Evolutionary conservation across 1,140 invertebrate genomes (phyloP), one percentile per base, ranked within the genome.

Genomic region (Sycophaga agraensis): DNA sequence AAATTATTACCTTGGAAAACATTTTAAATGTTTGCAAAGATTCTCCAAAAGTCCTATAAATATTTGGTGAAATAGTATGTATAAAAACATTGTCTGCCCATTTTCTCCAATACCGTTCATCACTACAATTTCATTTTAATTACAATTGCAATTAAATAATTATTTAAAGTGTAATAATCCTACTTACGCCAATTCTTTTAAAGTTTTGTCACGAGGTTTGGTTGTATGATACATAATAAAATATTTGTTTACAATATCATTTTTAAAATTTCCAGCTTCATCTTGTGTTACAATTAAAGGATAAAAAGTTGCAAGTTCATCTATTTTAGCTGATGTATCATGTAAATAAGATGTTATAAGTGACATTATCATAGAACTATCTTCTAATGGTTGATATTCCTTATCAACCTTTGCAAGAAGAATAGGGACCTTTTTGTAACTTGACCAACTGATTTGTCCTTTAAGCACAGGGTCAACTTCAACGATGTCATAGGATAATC

Each of bases 361-460:
- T 26, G 96, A 98, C 70, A 99, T 88, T 43, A 99, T 98, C 77
- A 96, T 91, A 34, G 92, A 89, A 61, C 95, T 98, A 70, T 99
- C 97, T 70, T 93, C 90, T 58, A 99, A 77, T 83, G 95, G 92
- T 82, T 89, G 88, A 76, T 88, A 90, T 24, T 88, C 88, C 64
- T 85, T 83, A 56, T 85, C 80, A 21, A 88, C 86, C 77, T 94
- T 85, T 7, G 88, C 86, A 34, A 97, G 76, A n/a, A 98, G 73
- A 72, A 97, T 95, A 0, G 97, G 97, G 34, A 99, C 96, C 86
- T 99, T 99, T 73, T 90, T 95, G 68, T 98, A 97, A 2, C 85
- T 74, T 0, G 94, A 95, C 93, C 97, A 99, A 74, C 91, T 93
- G 31, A 98, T 89, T 73, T 98, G 91, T 68, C 90, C 88, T 34